Evolutionary conservation across 2,797 vertebrate species (phyloP).

Genomic region (Falco naumanni): DNA sequence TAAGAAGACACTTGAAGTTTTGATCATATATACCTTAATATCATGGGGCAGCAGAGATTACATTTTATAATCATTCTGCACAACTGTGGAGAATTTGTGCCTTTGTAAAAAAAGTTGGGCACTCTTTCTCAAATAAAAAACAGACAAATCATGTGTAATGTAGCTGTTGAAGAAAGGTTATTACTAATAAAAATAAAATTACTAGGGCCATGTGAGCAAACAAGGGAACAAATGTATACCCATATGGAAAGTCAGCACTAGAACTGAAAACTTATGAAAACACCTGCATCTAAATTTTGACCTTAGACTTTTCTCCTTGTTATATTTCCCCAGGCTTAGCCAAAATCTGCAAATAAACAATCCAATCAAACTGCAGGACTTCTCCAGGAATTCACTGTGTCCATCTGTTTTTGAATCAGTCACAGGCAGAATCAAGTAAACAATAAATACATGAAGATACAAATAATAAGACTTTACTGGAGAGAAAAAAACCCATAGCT

Average conservation of each 20-base stretch:
- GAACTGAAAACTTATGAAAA: slow-evolving; percentile 46
- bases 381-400: slow-evolving; percentile 59
- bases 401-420: slow-evolving; percentile 67
- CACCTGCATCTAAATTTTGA: slow-evolving; percentile 64
- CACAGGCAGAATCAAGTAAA: slow-evolving; percentile 51
- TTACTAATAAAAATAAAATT: slow-evolving; percentile 36
- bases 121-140: background rate
- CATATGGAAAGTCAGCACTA: slow-evolving; percentile 42
- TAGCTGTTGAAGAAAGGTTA: slow-evolving; percentile 30
- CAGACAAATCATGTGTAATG: background rate
- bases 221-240: slow-evolving; percentile 8
- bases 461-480: slow-evolving; percentile 40
- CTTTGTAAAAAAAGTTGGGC: background rate
- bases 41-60: rapidly evolving
- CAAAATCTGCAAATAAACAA: slow-evolving; percentile 66
- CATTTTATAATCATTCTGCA: background rate
- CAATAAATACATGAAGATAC: slow-evolving; percentile 40
- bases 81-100: background rate
- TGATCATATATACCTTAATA: background rate
- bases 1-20: background rate
- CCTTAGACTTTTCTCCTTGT: slow-evolving; percentile 56
- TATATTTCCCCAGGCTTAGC: slow-evolving; percentile 50
- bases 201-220: background rate
- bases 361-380: slow-evolving; percentile 50
- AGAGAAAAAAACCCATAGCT: background rate